Conservation (phyloP, 2,113 vertebrate species). For the Apus apus region DNA sequence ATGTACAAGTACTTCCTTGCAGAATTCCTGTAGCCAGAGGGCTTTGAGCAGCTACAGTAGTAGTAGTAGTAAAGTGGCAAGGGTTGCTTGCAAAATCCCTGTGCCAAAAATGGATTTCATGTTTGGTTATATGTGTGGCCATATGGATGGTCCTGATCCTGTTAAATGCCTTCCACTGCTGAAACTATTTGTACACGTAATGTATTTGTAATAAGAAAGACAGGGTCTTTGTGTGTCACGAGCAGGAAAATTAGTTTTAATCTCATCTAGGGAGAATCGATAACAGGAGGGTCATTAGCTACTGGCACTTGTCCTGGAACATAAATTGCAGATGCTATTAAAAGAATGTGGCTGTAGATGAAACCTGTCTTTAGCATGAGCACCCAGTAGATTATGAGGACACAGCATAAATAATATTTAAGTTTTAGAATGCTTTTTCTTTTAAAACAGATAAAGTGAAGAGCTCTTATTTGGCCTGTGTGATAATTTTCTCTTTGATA, state of each 20-base stretch:
- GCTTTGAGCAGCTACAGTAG: neutral
- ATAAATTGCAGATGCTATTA: neutral
- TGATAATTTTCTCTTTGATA: neutral
- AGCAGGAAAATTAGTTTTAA: neutral
- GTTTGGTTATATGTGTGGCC: neutral
- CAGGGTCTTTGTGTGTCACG: neutral
- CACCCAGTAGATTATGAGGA: neutral
- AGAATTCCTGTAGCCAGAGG: neutral
- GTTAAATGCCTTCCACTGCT: neutral
- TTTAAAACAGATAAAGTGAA: neutral
- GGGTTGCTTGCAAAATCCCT: neutral
- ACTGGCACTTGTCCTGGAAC: conserved; percentile 23
- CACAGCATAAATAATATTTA: neutral
- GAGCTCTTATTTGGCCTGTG: neutral
- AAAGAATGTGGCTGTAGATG: neutral
- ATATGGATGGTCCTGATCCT: neutral
- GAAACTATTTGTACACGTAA: neutral
- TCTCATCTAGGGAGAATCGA: neutral
- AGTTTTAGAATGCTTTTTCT: neutral
- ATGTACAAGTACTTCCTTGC: neutral
- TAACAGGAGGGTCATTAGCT: conserved; percentile 19
- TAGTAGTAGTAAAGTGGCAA: neutral
- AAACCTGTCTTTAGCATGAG: neutral
- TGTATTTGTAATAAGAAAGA: neutral
- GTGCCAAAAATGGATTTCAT: neutral